Conservation (phyloP, 2,888 invertebrate species). For the Acrobasis consociella region DNA sequence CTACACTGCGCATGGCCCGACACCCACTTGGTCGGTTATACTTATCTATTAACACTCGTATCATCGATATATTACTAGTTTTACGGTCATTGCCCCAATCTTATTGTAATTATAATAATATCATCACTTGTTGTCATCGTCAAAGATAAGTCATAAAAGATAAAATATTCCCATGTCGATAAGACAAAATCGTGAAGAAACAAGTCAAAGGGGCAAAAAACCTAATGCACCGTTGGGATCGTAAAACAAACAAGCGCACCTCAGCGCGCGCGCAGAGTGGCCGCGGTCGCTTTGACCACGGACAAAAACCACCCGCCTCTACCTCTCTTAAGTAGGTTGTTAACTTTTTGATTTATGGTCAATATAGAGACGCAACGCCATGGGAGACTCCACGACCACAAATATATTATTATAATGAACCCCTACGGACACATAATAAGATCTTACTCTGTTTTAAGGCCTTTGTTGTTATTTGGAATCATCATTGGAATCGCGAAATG, state of each 20-base stretch:
- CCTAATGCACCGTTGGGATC: constrained; percentile 78
- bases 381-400: constrained; percentile 77
- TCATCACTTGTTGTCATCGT: constrained; percentile 7
- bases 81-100: not conserved
- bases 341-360: constrained; percentile 83
- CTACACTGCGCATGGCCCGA: too few species aligned
- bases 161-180: constrained; percentile 53
- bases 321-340: constrained; percentile 82
- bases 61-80: not conserved
- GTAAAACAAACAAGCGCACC: constrained; percentile 79
- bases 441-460: constrained; percentile 59
- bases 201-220: constrained; percentile 71
- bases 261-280: constrained; percentile 58
- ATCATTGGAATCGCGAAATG: constrained; percentile 43
- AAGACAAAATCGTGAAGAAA: constrained; percentile 72
- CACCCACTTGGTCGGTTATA: too few species aligned
- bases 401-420: constrained; percentile 78
- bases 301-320: constrained; percentile 75
- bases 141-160: constrained; percentile 46
- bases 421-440: constrained; percentile 74
- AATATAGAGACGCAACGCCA: constrained; percentile 82
- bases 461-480: constrained; percentile 56
- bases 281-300: constrained; percentile 76
- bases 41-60: not conserved
- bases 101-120: not conserved